phyloP scores from a whole-genome alignment of 2,888 invertebrate genomes.

The Mythimna pallens region DNA sequence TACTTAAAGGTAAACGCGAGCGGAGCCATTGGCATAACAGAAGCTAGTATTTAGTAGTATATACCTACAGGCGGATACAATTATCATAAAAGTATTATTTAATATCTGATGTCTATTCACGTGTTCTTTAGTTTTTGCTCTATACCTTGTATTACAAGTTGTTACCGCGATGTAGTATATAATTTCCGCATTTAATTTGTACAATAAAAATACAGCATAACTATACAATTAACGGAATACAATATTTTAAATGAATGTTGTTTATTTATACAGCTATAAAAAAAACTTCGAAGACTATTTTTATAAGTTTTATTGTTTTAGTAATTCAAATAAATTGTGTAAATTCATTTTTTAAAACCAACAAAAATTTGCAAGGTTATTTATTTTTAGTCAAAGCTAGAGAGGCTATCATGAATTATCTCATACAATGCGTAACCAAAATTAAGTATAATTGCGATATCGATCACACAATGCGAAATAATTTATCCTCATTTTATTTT shows the following conservation, averaged over 20 bases:
- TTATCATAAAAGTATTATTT: neutral
- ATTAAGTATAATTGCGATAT: neutral
- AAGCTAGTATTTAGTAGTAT: neutral
- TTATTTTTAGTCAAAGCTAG: neutral
- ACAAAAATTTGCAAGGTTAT: neutral
- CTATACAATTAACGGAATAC: neutral
- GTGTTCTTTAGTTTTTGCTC: slow-evolving; percentile 12
- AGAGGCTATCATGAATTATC: neutral
- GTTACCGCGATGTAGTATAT: slow-evolving; percentile 5
- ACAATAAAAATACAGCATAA: slow-evolving; percentile 6
- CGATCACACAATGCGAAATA: neutral
- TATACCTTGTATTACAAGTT: neutral
- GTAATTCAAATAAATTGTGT: neutral
- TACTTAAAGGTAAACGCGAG: too few relatives aligned
- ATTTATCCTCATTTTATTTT: neutral
- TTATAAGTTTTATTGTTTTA: neutral
- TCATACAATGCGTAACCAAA: neutral
- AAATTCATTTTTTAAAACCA: neutral
- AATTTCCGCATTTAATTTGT: slow-evolving; percentile 20
- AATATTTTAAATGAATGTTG: slow-evolving; percentile 4
- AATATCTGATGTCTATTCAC: neutral
- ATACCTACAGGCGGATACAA: neutral
- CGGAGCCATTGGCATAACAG: neutral
- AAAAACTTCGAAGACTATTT: neutral
- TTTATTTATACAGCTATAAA: neutral